Conservation (phyloP, 2,113 vertebrate genomes). For the Scolopax mira region DNA sequence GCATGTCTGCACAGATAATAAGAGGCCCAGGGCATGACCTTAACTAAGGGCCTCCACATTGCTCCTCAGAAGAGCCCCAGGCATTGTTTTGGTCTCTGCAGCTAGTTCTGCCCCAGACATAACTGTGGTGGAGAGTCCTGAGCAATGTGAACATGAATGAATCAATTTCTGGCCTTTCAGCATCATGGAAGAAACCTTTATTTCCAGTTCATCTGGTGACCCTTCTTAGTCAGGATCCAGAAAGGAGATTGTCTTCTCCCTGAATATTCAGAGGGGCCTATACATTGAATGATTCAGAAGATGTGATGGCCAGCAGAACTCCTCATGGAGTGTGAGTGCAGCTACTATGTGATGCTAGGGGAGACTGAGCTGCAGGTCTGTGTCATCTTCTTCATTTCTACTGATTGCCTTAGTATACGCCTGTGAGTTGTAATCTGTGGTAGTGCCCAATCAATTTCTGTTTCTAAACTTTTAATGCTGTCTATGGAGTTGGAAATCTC, state of each 20-base stretch:
- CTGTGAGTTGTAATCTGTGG: not conserved
- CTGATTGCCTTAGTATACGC: not conserved
- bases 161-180: not conserved
- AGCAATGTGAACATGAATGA: not conserved
- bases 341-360: not conserved
- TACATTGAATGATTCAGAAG: not conserved
- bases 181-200: not conserved
- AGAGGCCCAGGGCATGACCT: not conserved
- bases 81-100: not conserved
- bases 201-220: not conserved
- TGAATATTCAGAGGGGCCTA: not conserved
- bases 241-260: not conserved
- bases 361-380: not conserved
- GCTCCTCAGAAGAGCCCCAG: not conserved
- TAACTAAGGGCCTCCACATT: not conserved
- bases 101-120: not conserved
- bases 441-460: not conserved
- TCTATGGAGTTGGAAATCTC: not conserved
- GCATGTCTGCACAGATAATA: not conserved
- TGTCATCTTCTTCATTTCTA: not conserved
- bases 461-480: not conserved
- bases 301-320: not conserved
- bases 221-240: not conserved
- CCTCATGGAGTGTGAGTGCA: accelerated
- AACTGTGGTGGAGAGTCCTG: not conserved